These are phyloP conservation scores for Sapayoa aenigma DNA, from an alignment of 2,113 vertebrate genomes.

Conservation along the genomic window DNA sequence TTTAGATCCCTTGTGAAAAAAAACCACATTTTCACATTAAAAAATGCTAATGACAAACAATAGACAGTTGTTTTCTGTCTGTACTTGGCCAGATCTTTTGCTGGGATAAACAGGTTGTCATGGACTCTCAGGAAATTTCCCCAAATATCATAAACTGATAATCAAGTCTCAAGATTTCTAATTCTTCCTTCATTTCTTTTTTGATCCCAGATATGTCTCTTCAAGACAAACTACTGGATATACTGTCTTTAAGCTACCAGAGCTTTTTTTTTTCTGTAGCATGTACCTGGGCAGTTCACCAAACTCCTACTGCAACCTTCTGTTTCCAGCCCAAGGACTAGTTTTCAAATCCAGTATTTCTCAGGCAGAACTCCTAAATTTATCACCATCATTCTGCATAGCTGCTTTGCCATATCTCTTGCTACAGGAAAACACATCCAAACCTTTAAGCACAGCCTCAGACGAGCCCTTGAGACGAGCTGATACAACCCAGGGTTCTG, in stretches of 20 bases:
- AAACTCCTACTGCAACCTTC: neutral
- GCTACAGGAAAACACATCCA: neutral
- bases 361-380: neutral
- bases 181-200: neutral
- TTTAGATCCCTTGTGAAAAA: neutral
- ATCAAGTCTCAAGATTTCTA: neutral
- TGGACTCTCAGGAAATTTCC: neutral
- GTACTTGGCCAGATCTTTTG: neutral
- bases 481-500: conserved; percentile 71
- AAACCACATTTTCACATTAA: neutral
- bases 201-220: neutral
- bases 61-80: neutral
- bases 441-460: conserved; percentile 66
- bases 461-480: conserved; percentile 64
- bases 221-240: neutral
- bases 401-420: neutral
- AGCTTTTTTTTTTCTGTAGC: neutral
- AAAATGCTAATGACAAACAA: neutral
- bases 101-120: neutral
- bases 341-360: neutral
- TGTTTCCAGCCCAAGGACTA: neutral
- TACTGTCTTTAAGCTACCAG: neutral
- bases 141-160: neutral
- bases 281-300: neutral
- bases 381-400: neutral